phyloP scores from a whole-genome alignment of 2,113 vertebrate genomes.

The Mustela lutreola region DNA sequence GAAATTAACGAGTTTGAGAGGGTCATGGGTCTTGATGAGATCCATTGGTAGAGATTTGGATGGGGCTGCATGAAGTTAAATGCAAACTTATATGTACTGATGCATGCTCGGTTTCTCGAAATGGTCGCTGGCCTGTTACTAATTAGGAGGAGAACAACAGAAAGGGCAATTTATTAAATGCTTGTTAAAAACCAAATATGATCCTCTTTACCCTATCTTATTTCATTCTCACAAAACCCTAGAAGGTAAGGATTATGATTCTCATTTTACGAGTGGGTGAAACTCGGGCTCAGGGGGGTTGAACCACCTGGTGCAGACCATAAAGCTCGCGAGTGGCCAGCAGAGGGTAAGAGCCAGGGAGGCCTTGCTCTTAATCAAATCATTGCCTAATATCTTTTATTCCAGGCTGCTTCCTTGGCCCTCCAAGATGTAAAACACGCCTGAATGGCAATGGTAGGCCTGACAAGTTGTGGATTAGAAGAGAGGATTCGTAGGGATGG shows the following conservation, averaged over 20 bases:
- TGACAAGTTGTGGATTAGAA: neutral
- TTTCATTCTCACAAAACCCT: slow-evolving; percentile 3
- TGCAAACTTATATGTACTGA: neutral
- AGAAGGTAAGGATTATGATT: neutral
- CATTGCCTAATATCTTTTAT: neutral
- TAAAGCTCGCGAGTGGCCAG: neutral
- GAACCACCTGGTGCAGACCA: neutral
- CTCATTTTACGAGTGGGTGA: neutral
- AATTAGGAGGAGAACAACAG: neutral
- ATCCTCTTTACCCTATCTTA: neutral
- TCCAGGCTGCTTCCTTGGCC: neutral
- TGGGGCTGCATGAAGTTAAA: neutral
- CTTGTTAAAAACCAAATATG: neutral
- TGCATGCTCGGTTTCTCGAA: neutral
- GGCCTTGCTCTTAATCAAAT: neutral
- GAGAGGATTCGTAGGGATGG: neutral
- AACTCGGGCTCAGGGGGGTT: neutral
- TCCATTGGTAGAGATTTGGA: neutral
- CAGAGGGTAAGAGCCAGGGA: neutral
- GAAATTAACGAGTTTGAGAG: neutral
- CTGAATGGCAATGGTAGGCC: neutral
- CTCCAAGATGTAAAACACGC: neutral
- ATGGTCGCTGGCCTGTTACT: neutral
- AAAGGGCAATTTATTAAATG: neutral
- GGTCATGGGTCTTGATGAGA: neutral